Conservation (phyloP, 1,140 invertebrate genomes). For the Trichonephila inaurata region DNA sequence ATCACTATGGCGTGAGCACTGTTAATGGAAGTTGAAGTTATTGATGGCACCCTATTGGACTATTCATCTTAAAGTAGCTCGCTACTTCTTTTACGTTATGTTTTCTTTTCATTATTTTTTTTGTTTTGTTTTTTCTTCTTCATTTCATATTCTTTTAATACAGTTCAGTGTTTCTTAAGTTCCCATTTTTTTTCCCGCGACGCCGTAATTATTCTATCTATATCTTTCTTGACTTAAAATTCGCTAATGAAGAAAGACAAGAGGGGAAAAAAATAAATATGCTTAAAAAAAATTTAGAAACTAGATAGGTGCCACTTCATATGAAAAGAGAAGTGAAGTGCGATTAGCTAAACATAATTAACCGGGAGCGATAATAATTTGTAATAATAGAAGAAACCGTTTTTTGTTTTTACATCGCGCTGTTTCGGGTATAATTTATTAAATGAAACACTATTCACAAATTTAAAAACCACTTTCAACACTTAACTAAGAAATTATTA, state of each 20-base stretch:
- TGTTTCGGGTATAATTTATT: no score
- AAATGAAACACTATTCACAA: no score
- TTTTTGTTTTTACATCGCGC: not conserved
- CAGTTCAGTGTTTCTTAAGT: not conserved
- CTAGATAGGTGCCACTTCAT: constrained; percentile 16
- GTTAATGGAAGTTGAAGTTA: constrained; percentile 71
- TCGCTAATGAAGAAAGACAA: constrained; percentile 21
- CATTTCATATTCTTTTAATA: constrained; percentile 12
- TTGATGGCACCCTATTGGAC: constrained; percentile 61
- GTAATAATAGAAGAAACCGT: not conserved
- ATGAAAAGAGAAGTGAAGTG: not conserved
- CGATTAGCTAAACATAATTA: not conserved
- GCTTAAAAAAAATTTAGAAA: not conserved
- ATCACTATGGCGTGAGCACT: constrained; percentile 6
- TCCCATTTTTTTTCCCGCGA: not conserved
- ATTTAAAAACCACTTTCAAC: no score
- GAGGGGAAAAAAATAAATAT: not conserved
- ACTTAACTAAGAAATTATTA: no score
- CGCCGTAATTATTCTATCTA: constrained; percentile 55
- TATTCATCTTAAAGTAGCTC: constrained; percentile 67
- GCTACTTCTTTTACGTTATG: constrained; percentile 36
- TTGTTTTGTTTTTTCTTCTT: not conserved
- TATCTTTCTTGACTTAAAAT: constrained; percentile 32
- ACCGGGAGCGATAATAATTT: not conserved
- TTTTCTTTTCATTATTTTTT: constrained; percentile 8